These are phyloP conservation scores for Leucoraja ocellata DNA, from an alignment of 2,797 vertebrate genomes.

Conservation along the genomic window DNA sequence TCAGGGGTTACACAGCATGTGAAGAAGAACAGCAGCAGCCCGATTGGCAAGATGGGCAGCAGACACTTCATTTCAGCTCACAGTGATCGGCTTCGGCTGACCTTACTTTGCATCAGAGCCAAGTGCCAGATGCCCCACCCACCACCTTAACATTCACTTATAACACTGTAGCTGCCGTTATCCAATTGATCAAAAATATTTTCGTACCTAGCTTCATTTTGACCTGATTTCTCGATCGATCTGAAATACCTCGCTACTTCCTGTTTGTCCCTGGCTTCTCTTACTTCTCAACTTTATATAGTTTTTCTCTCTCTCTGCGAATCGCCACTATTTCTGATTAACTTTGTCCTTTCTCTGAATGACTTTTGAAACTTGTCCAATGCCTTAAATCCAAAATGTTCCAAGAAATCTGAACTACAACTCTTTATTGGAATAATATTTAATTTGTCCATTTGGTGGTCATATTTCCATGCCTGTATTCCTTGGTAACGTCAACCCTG, in stretches of 20 bases:
- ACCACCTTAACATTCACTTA: background rate
- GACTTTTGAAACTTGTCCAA: conserved; percentile 3
- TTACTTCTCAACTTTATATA: background rate
- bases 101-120: background rate
- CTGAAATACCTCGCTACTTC: background rate
- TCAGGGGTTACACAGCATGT: background rate
- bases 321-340: background rate
- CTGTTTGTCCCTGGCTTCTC: background rate
- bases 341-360: background rate
- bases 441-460: background rate
- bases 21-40: background rate
- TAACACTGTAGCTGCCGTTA: background rate
- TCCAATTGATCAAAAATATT: background rate
- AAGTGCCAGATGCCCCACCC: background rate
- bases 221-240: background rate
- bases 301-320: background rate
- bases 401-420: background rate
- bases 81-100: background rate
- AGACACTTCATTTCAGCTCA: background rate
- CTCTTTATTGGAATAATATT: background rate
- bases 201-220: background rate
- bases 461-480: too few species aligned
- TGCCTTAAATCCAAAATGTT: background rate
- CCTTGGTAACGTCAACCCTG: too few species aligned
- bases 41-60: background rate